These are phyloP conservation scores for Ectemnius cavifrons DNA, from an alignment of 2,888 invertebrate species.

Conservation along the genomic window DNA sequence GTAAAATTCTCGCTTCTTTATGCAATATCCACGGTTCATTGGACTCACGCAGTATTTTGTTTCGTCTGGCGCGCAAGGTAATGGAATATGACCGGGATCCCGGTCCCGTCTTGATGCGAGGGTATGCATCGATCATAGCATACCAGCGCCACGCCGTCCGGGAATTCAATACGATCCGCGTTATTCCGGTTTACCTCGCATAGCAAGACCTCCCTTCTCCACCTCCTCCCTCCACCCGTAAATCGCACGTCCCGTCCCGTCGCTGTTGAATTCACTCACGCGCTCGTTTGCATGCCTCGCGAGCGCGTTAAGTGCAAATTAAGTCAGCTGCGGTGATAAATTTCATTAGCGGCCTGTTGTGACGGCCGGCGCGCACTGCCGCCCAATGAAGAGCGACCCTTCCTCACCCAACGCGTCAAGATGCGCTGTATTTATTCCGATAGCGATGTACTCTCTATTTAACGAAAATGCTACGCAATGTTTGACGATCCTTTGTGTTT, in stretches of 20 bases:
- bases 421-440: constrained; percentile 7
- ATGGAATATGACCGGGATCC: constrained; percentile 33
- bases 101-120: constrained; percentile 38
- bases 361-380: constrained; percentile 54
- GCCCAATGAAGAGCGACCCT: constrained; percentile 19
- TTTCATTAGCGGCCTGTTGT: constrained; percentile 50
- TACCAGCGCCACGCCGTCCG: constrained; percentile 20
- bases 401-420: constrained; percentile 16
- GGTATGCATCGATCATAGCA: constrained; percentile 52
- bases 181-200: constrained; percentile 52
- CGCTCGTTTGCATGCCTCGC: constrained; percentile 58
- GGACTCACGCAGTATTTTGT: constrained; percentile 28
- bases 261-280: constrained; percentile 38
- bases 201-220: background rate
- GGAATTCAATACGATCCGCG: constrained; percentile 49
- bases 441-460: background rate
- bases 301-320: constrained; percentile 64
- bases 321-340: constrained; percentile 61
- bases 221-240: constrained; percentile 21
- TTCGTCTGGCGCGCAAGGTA: constrained; percentile 21
- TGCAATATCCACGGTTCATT: constrained; percentile 22
- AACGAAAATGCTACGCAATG: too few species aligned
- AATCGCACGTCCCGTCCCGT: constrained; percentile 35
- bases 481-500: too few species aligned
- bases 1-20: background rate